These are phyloP conservation scores for Oscheius sp. DNA, from an alignment of 2,888 invertebrate species.

Conservation along the genomic window DNA sequence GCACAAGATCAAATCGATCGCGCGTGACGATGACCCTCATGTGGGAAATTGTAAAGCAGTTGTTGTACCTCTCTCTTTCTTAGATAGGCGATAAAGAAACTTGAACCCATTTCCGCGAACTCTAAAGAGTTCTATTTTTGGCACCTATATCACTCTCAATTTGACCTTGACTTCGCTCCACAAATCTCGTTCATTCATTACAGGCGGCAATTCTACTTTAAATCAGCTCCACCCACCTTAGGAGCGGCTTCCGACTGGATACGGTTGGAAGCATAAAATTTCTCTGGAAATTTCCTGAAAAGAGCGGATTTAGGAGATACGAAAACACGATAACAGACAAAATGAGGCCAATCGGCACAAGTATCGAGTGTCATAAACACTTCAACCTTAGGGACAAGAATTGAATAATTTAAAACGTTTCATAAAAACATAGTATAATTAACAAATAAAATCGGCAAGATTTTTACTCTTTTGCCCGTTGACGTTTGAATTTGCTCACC, in stretches of 20 bases:
- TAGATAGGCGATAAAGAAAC: no score
- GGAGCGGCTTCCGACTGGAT: neutral
- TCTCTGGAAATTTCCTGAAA: neutral
- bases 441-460: neutral
- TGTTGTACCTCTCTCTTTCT: no score
- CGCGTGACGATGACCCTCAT: no score
- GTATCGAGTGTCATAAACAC: neutral
- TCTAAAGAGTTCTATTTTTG: no score
- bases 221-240: constrained; percentile 7
- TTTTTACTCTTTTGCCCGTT: constrained; percentile 6
- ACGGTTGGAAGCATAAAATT: constrained; percentile 6
- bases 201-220: no score
- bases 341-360: neutral
- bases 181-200: no score
- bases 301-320: neutral
- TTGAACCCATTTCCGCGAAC: no score
- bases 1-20: no score
- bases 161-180: no score
- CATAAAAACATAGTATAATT: neutral
- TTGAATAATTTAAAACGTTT: neutral
- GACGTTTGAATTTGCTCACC: constrained; percentile 26
- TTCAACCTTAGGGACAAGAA: neutral
- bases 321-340: neutral
- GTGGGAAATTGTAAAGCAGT: no score
- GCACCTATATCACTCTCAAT: no score